phyloP scores from a whole-genome alignment of 1,140 invertebrate genomes.

The Tribolium madens region DNA sequence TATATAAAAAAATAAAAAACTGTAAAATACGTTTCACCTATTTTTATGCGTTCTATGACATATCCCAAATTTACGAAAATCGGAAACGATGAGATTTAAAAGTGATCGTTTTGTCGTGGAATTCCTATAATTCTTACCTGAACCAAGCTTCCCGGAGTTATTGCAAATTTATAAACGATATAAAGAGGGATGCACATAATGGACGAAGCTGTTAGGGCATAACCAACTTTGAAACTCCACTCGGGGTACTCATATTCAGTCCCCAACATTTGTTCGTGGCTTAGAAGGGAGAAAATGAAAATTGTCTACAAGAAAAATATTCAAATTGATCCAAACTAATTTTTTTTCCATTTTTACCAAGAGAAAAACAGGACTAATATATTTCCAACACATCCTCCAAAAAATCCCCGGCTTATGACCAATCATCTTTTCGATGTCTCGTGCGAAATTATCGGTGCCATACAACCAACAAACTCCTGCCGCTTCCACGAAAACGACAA shows the following conservation, averaged over 20 bases:
- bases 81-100: too few relatives aligned
- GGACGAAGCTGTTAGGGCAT: slow-evolving; percentile 91
- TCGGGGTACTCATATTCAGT: slow-evolving; percentile 89
- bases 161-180: slow-evolving; percentile 84
- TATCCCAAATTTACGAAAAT: too few relatives aligned
- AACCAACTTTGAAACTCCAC: slow-evolving; percentile 92
- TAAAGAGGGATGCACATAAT: slow-evolving; percentile 92
- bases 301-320: slow-evolving; percentile 77
- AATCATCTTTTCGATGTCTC: slow-evolving; percentile 92
- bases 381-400: slow-evolving; percentile 94
- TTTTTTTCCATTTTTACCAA: slow-evolving; percentile 70
- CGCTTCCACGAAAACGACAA: slow-evolving; percentile 96
- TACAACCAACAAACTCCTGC: slow-evolving; percentile 98
- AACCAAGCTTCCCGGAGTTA: slow-evolving; percentile 78
- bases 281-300: slow-evolving; percentile 90
- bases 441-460: slow-evolving; percentile 88
- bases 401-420: slow-evolving; percentile 88
- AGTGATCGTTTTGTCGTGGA: too few relatives aligned
- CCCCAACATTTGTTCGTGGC: slow-evolving; percentile 89
- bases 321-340: neutral
- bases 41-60: too few relatives aligned
- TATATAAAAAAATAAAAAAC: too few relatives aligned
- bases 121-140: too few relatives aligned
- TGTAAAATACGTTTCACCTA: too few relatives aligned
- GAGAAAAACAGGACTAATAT: slow-evolving; percentile 88